phyloP scores from a whole-genome alignment of 2,797 vertebrate species.

The Hippocampus kuda region DNA sequence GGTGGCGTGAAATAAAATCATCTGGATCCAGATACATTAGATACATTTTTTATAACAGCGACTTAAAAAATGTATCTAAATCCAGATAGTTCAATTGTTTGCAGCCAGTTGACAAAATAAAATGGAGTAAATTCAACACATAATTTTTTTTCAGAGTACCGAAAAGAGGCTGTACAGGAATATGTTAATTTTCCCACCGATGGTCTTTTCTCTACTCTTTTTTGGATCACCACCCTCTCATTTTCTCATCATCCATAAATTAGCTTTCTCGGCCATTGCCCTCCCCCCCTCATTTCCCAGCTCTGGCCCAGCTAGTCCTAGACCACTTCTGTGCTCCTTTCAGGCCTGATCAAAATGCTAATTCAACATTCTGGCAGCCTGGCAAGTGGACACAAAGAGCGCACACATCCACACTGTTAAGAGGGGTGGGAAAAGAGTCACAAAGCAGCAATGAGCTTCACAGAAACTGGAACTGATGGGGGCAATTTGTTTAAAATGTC shows the following conservation, averaged over 20 bases:
- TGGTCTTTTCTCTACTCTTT: conserved; percentile 40
- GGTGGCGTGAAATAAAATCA: too few relatives aligned
- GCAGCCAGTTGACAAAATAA: too few relatives aligned
- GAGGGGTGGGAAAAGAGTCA: conserved; percentile 8
- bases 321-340: conserved; percentile 51
- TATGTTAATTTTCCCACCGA: conserved; percentile 42
- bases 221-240: conserved; percentile 36
- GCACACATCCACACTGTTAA: conserved; percentile 45
- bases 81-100: too few relatives aligned
- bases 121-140: too few relatives aligned
- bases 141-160: conserved; percentile 19
- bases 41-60: too few relatives aligned
- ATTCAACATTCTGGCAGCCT: conserved; percentile 52
- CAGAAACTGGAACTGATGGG: not conserved
- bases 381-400: conserved; percentile 47
- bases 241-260: conserved; percentile 38
- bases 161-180: conserved; percentile 38
- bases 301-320: conserved; percentile 37
- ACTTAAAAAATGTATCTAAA: too few relatives aligned
- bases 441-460: not conserved
- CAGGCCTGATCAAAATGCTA: conserved; percentile 58
- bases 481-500: not conserved
- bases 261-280: conserved; percentile 29
- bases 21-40: too few relatives aligned
- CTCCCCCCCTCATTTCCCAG: conserved; percentile 18